Percentiles rank a stretch among this genome's conserved stretches.
These are phyloP conservation scores for Chelon labrosus DNA, from an alignment of 2,797 vertebrate genomes.

Conservation along the genomic window DNA sequence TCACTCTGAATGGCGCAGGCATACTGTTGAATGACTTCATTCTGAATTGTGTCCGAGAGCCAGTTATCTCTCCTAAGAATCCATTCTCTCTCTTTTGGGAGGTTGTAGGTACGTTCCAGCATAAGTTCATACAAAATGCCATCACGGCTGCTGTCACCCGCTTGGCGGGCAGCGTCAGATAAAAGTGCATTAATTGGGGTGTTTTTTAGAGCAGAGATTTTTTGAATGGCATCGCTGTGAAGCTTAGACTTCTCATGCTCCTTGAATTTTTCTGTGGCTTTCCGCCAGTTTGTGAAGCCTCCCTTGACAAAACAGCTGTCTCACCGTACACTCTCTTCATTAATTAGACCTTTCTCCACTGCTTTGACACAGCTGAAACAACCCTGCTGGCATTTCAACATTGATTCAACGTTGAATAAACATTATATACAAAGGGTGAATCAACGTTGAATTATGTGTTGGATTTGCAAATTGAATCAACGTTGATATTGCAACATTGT, in stretches of 20 bases:
- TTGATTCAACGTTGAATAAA: too few species aligned
- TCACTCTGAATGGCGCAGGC: not conserved
- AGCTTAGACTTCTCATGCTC: too few species aligned
- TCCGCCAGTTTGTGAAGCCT: not conserved
- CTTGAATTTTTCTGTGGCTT: too few species aligned
- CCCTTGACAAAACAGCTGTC: not conserved
- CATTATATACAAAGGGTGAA: too few species aligned
- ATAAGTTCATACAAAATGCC: conserved; percentile 13
- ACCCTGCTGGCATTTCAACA: too few species aligned
- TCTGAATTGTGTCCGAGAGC: not conserved
- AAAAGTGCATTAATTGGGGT: not conserved
- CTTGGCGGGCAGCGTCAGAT: not conserved
- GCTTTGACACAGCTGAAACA: too few species aligned
- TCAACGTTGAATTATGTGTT: too few species aligned
- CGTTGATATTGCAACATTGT: too few species aligned
- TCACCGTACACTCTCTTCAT: not conserved
- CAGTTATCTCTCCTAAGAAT: conserved; percentile 6
- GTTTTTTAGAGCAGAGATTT: not conserved
- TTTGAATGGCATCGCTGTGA: not conserved
- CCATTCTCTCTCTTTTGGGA: conserved; percentile 1
- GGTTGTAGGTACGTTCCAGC: not conserved
- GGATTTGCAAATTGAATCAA: too few species aligned
- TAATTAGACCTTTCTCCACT: not conserved
- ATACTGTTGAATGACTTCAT: conserved; percentile 5
- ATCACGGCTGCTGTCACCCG: not conserved